Percentiles rank a stretch among this genome's conserved stretches.
phyloP scores from a whole-genome alignment of 2,888 invertebrate genomes.

The Ceratothoa steindachneri region DNA sequence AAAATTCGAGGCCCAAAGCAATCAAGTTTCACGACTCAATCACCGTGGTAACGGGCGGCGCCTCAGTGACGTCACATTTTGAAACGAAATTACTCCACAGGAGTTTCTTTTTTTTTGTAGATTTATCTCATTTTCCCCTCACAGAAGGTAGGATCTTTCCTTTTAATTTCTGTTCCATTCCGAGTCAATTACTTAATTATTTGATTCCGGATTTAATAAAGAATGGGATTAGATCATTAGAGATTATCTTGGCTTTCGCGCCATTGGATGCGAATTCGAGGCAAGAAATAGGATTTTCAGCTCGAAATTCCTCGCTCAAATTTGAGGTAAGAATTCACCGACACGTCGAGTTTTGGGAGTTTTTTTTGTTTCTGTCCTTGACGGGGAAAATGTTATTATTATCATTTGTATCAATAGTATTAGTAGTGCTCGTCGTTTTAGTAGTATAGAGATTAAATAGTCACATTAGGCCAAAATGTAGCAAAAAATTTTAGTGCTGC shows the following conservation, averaged over 20 bases:
- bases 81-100: not conserved
- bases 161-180: too few relatives aligned
- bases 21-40: not conserved
- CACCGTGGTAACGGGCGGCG: not conserved
- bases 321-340: not conserved
- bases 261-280: not conserved
- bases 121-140: too few relatives aligned
- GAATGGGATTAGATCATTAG: not conserved
- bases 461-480: too few relatives aligned
- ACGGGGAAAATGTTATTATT: not conserved
- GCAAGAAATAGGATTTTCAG: not conserved
- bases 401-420: not conserved
- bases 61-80: not conserved
- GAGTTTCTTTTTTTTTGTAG: not conserved
- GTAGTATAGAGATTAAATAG: too few relatives aligned
- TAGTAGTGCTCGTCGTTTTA: not conserved
- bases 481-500: too few relatives aligned
- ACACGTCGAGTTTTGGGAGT: not conserved
- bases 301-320: not conserved
- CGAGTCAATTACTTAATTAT: not conserved
- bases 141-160: too few relatives aligned
- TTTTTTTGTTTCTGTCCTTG: not conserved
- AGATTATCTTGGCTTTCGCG: not conserved
- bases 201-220: not conserved
- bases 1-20: not conserved